A percentile compares a stretch with the other conserved stretches of the same genome.
Conservation (phyloP, 2,888 invertebrate genomes). For the Lasioglossum figueresi region DNA sequence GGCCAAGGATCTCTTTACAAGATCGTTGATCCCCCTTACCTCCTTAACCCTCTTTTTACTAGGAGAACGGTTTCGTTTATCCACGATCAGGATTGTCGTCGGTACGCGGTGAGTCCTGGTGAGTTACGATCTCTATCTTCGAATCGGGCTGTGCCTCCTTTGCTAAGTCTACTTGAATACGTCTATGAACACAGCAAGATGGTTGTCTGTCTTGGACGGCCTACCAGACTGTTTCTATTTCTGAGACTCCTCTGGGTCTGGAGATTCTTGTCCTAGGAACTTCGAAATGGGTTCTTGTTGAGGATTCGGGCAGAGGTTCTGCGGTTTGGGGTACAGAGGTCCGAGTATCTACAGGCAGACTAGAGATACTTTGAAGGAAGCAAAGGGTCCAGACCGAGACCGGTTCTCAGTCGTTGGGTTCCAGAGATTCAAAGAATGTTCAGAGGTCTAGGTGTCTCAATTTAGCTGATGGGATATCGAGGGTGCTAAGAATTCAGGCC, state of each 20-base stretch:
- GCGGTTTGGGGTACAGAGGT: background rate
- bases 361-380: background rate
- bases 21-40: background rate
- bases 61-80: background rate
- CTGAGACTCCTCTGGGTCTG: background rate
- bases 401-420: background rate
- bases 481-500: background rate
- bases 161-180: background rate
- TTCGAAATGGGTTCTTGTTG: background rate
- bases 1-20: constrained; percentile 45
- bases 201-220: background rate
- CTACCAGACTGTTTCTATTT: background rate
- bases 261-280: background rate
- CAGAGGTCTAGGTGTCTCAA: background rate
- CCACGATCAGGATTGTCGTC: constrained; percentile 17
- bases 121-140: background rate
- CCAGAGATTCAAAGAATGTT: background rate
- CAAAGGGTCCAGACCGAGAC: background rate
- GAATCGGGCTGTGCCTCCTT: background rate
- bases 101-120: background rate
- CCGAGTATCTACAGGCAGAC: too few species aligned
- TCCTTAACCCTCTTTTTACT: background rate
- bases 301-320: background rate
- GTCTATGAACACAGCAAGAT: background rate
- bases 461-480: background rate